Evolutionary conservation across 2,888 invertebrate species (phyloP), one percentile per base, ranked within the genome.

Genomic region (Agrotis clavis): DNA sequence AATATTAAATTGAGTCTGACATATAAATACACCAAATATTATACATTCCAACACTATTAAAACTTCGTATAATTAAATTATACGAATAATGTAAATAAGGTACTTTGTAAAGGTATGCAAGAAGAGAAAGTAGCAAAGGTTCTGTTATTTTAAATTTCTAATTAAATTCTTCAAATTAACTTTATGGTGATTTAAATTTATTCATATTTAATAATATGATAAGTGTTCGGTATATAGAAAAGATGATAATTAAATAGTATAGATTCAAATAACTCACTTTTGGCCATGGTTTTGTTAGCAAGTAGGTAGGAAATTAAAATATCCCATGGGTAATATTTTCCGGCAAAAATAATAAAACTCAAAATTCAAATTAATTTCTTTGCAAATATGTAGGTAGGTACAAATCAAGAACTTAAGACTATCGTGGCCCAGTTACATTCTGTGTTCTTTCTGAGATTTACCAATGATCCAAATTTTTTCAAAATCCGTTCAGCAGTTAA

Each of bases 91-190:
- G 9, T 54, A 56, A 68, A 67, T 66, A 35, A 59, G 1, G 18
- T 63, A 66, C 16, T 59, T 80, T 45, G 13, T 56, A 18, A 30
- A 60, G 25, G n/a, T 48, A 62, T 30, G 62, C 47, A n/a, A 57
- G 14, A 60, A 60, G 63, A 56, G 74, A 80, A 79, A 77, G 67
- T 51, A 48, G 4, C 7, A 18, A 62, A 66, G 56, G 48, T 77
- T 72, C 56, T 62, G 35, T 41, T 41, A 30, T 13, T 50, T 1
- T 21, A 16, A 56, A 21, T 25, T 71, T 45, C 2, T 65, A 66
- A 71, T 64, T 18, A 53, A 30, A 53, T 59, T 57, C 18, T 41
- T 77, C 1, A 25, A 71, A 62, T 53, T 59, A 41, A 69, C 48
- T 62, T 35, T 35, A 35, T 76, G n/a, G n/a, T 74, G 11, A 19